Evolutionary conservation across 2,113 vertebrate genomes (phyloP).

Genomic region (Psophia crepitans): DNA sequence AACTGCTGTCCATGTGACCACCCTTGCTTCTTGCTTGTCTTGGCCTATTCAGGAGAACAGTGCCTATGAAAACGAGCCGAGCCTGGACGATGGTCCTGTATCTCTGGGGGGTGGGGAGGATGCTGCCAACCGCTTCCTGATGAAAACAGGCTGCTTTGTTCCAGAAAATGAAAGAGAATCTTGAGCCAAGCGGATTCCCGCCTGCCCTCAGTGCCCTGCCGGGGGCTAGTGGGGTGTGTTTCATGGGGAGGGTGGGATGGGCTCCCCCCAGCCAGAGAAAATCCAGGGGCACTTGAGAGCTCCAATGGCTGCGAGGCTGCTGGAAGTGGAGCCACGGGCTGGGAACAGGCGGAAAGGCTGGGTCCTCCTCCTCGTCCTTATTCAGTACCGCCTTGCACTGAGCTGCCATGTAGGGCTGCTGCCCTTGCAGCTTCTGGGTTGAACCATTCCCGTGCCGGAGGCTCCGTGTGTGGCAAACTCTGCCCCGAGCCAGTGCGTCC

Average conservation of each 20-base stretch:
- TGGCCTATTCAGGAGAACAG: slow-evolving; percentile 39
- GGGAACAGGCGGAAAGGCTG: fast-evolving
- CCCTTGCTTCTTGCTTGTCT: slow-evolving; percentile 22
- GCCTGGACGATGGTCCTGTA: slow-evolving; percentile 32
- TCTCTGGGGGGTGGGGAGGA: neutral
- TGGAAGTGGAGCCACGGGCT: neutral
- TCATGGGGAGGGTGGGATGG: neutral
- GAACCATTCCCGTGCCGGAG: neutral
- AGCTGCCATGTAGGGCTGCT: neutral
- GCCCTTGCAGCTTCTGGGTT: neutral
- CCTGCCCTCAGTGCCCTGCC: neutral
- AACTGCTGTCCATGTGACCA: neutral
- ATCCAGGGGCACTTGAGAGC: neutral
- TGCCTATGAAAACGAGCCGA: neutral
- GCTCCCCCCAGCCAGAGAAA: neutral
- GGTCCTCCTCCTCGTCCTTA: neutral
- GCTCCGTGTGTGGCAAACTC: neutral
- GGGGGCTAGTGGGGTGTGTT: neutral
- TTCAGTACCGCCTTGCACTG: neutral
- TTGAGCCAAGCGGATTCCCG: neutral
- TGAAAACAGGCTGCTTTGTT: slow-evolving; percentile 49
- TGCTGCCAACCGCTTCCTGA: neutral
- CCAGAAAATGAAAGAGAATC: slow-evolving; percentile 3
- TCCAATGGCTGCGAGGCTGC: neutral
- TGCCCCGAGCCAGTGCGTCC: neutral